Percentiles rank a stretch among this genome's conserved stretches.
These are phyloP conservation scores for Chaenodraco wilsoni DNA, from an alignment of 2,797 vertebrate species.

Conservation along the genomic window DNA sequence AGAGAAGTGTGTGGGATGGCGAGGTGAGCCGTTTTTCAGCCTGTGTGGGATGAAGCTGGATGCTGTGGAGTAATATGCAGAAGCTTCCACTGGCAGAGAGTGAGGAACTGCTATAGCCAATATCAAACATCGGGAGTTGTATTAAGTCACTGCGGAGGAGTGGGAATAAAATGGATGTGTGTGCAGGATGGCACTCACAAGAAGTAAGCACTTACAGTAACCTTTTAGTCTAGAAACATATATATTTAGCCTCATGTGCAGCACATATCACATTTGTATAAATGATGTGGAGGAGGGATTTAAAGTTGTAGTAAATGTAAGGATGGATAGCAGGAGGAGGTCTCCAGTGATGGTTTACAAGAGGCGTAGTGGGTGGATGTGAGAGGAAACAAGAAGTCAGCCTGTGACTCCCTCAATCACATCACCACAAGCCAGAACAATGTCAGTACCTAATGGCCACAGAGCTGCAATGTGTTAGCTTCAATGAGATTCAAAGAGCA, in stretches of 20 bases:
- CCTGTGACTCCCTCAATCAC: constrained; percentile 1
- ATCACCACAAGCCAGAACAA: neutral
- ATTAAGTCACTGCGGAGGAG: constrained; percentile 51
- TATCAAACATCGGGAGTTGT: constrained; percentile 33
- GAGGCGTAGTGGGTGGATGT: constrained; percentile 50
- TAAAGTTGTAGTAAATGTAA: constrained; percentile 21
- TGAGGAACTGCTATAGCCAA: constrained; percentile 11
- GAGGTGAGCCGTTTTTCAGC: constrained; percentile 51
- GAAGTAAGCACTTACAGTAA: neutral
- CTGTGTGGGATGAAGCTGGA: constrained; percentile 67
- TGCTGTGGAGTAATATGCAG: constrained; percentile 27
- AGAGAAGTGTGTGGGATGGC: constrained; percentile 59
- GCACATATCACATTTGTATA: neutral
- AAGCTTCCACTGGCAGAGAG: constrained; percentile 5
- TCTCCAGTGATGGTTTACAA: constrained; percentile 15
- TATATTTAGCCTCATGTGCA: neutral
- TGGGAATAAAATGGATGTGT: constrained; percentile 28
- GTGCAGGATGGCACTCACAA: constrained; percentile 2
- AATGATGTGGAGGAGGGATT: constrained; percentile 2
- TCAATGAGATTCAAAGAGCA: neutral
- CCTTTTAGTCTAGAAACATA: neutral
- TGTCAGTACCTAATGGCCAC: too few species aligned
- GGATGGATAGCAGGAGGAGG: constrained; percentile 28
- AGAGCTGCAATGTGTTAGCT: neutral
- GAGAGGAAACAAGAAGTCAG: constrained; percentile 29